phyloP scores from a whole-genome alignment of 30 jellyfish, hydroid and myxozoan genomes.

The Mastigias papua region DNA sequence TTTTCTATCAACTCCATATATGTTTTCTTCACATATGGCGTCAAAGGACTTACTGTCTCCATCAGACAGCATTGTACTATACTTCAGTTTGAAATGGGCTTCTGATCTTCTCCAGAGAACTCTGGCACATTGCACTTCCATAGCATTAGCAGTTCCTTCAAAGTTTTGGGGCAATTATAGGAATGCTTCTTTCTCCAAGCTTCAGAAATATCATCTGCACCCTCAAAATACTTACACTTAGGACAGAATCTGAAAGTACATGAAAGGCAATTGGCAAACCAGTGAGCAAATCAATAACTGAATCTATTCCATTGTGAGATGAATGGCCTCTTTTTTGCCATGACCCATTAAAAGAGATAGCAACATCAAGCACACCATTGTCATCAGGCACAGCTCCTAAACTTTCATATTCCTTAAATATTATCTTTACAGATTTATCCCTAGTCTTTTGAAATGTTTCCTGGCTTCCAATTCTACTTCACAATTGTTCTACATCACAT shows the following conservation, averaged over 20 bases:
- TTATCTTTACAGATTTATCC: background rate
- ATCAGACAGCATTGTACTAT: slow-evolving; percentile 13
- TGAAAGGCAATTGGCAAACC: background rate
- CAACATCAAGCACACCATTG: slow-evolving; percentile 18
- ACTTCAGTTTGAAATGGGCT: slow-evolving; percentile 7
- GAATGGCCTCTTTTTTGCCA: too few relatives aligned
- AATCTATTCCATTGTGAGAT: too few relatives aligned
- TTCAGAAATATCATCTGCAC: background rate
- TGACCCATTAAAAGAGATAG: slow-evolving; percentile 50
- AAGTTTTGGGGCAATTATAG: slow-evolving; percentile 1
- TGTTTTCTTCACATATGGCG: too few relatives aligned
- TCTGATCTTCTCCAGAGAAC: slow-evolving; percentile 27
- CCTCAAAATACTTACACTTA: background rate
- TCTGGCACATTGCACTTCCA: slow-evolving; percentile 39
- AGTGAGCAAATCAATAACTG: background rate
- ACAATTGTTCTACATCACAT: background rate
- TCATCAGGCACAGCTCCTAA: slow-evolving; percentile 39
- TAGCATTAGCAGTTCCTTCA: slow-evolving; percentile 15
- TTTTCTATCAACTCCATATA: too few relatives aligned
- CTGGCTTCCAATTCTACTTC: background rate
- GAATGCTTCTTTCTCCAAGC: background rate
- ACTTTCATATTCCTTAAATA: background rate
- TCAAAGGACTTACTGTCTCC: too few relatives aligned
- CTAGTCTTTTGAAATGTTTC: background rate
- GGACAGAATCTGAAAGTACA: slow-evolving; percentile 6